Base-by-base conservation (phyloP, 1,140 invertebrate genomes). In the Apis cerana region DNA sequence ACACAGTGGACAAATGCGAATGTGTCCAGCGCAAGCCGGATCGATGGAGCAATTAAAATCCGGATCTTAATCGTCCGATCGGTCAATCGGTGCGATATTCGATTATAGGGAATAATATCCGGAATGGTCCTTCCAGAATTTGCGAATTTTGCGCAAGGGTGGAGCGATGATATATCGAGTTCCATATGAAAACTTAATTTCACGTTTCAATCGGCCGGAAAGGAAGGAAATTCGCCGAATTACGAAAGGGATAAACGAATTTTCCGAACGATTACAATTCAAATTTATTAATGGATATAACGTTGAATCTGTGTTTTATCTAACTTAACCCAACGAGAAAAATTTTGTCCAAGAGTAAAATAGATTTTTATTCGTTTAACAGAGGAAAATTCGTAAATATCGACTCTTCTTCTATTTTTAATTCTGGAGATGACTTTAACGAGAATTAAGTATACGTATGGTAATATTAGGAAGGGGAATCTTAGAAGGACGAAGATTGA, bases 31-130 rank as follows among this genome's bases (percentile, higher is more conserved):
- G 7, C 23, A 17, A 12, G 9, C 27, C 67, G 80, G 79, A 80
- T 88, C 83, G 88, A 83, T 78, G 56, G 84, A 87, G 87, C 88
- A 84, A 87, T 90, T 89, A 80, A 76, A 87, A 84, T 67, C 69
- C 85, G 76, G 59, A 88, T 88, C 76, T 79, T 27, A 68, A 65
- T 69, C 76, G 48, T 59, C 27, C 19, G 9, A 43, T 43, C 23
- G n/a, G 13, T 64, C 77, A 87, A 86, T 86, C 81, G 74, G 27
- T 21, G 21, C 8, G 67, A 79, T 77, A 90, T 89, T 85, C 69
- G 83, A 90, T 90, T 88, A 88, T 4, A 13, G 5, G 3, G n/a
- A 10, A 61, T 50, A 77, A 82, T 82, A 78, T 82, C 80, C 80
- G 80, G 56, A 48, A 50, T 43, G 5, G n/a, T n/a, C 33, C 17